These are phyloP conservation scores for Florisuga fusca DNA, from an alignment of 2,797 vertebrate genomes.

Conservation along the genomic window DNA sequence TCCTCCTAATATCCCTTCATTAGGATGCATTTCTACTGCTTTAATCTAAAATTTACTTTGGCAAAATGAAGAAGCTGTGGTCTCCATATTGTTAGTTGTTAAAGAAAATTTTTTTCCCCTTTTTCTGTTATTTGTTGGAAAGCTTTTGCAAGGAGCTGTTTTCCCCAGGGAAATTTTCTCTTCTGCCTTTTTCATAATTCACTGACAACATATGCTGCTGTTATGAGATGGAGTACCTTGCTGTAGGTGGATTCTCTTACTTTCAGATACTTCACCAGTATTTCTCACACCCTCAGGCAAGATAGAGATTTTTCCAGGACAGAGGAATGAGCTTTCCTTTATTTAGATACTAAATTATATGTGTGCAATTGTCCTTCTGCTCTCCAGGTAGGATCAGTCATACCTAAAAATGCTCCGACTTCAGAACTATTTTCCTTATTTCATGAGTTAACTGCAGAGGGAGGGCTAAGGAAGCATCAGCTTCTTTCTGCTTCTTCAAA, in stretches of 20 bases:
- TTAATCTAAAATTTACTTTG: not conserved
- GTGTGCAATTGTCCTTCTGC: not conserved
- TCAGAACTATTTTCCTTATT: not conserved
- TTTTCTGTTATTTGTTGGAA: not conserved
- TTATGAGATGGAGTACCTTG: constrained; percentile 9
- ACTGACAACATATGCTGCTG: not conserved
- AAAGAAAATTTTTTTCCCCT: not conserved
- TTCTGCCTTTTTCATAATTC: constrained; percentile 5
- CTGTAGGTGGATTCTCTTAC: not conserved
- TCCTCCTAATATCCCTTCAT: not conserved
- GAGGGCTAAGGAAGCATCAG: not conserved
- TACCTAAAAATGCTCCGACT: not conserved
- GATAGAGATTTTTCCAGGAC: not conserved
- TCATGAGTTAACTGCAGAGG: not conserved
- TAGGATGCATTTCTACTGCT: not conserved
- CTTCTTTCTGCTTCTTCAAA: not conserved
- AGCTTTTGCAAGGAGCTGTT: not conserved
- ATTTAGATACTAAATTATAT: constrained; percentile 7
- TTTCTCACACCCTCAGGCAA: not conserved
- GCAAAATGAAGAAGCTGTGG: not conserved
- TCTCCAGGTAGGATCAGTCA: not conserved
- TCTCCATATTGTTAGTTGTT: not conserved
- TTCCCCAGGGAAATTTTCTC: constrained; percentile 14
- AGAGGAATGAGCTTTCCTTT: constrained; percentile 4
- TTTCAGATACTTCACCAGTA: not conserved